Base-by-base conservation (phyloP, 2,888 invertebrate species). In the Temnothorax ravouxi region DNA sequence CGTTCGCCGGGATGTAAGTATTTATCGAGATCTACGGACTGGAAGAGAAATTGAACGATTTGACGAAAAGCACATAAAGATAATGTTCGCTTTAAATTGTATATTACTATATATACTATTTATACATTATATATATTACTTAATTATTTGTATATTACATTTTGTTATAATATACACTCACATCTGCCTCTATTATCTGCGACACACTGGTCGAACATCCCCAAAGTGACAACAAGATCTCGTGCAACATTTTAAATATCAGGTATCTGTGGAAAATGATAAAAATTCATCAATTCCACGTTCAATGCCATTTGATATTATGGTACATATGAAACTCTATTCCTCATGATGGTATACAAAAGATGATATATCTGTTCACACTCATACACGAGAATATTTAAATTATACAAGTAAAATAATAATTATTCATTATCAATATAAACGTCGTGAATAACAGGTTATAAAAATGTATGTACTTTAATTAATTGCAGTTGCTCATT, bases 1-100 rank as follows among this genome's bases (percentile, higher is more conserved):
- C 95, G 95, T 95, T 98, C 97, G 18, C 97, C 97, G 75, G 97
- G 96, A 94, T 97, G 96, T 21, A 96, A 94, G 92, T 95, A 96
- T 77, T 95, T 95, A 67, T 95, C 93, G 66, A 95, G 90, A 69
- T 85, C 84, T 50, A 91, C 50, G 8, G 88, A 84, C 91, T 91
- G 59, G 87, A 91, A 89, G 80, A 83, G 64, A 87, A 75, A 80
- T 75, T 83, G 3, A 29, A 29, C 3, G 29, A 29, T 29, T 29
- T 3, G 59, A 88, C 52, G 41, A 72, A 44, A 67, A 50, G 67
- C 25, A 2, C 50, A 77, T 69, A 67, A n/a, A 74, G 6, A 18
- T 61, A 34, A 47, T 21, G 29, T 44, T 59, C 44, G 15, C 9
- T 18, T 74, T 59, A 25, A 11, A 29, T 59, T 21, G 13, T 15